Conservation (phyloP, 2,113 vertebrate genomes). For the Eretmochelys imbricata region DNA sequence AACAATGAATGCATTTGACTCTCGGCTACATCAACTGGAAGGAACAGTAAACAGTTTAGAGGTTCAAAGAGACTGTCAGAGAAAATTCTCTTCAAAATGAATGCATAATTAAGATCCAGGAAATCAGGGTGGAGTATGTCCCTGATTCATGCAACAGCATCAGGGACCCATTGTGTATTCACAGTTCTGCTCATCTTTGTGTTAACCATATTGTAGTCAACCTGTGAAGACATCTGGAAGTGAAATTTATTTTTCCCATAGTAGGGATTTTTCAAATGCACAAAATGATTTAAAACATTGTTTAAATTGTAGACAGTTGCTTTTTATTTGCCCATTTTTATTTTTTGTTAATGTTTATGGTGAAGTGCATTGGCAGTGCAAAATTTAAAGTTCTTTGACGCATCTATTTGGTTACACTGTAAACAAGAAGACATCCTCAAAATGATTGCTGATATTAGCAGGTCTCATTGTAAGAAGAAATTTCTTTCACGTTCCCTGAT, state of each 20-base stretch:
- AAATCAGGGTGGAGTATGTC: neutral
- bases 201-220: neutral
- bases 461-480: neutral
- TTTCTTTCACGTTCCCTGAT: neutral
- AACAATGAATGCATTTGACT: neutral
- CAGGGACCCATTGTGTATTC: neutral
- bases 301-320: neutral
- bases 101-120: neutral
- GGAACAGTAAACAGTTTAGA: neutral
- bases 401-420: neutral
- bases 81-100: neutral
- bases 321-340: neutral
- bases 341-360: neutral
- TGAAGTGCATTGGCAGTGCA: neutral
- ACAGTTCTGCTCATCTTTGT: neutral
- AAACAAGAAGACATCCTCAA: neutral
- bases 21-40: neutral
- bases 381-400: neutral
- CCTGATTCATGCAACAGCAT: neutral
- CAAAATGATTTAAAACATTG: neutral
- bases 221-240: neutral
- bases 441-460: neutral
- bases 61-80: neutral
- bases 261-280: neutral
- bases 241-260: neutral